Evolutionary conservation across 2,888 invertebrate species (phyloP), one percentile per base, ranked within the genome.

Genomic region (Drosophila diplacantha): DNA sequence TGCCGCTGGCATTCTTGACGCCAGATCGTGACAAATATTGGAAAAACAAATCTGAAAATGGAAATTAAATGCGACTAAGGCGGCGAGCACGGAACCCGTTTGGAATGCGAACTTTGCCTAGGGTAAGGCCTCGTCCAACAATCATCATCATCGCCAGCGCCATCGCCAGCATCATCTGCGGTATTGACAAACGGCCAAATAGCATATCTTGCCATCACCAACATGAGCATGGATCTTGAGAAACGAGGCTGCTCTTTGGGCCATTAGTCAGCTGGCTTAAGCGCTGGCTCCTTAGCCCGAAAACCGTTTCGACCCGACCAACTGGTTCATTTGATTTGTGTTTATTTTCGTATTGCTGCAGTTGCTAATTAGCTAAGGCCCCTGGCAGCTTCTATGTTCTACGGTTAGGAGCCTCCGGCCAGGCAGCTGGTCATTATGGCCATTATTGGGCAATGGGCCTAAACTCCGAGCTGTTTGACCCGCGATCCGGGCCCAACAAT

Each of bases 401-500:
- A 47, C 29, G 44, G 38, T 14, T 20, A 41, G 24, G 41, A 47
- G 58, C 63, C 63, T 56, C 34, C 14, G 58, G 63, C 58, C 63
- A 57, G 68, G 58, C 63, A 63, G 63, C 63, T 63, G 61, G 66
- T 37, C 62, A 63, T 65, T 65, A 44, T 22, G 43, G 29, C 47
- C 32, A 31, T 31, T 20, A 64, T 64, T 64, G 68, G 31, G 64
- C 64, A 64, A 68, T 50, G 60, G 69, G 67, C 51, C 63, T 49
- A 47, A 71, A 47, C 38, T 51, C 32, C 34, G 16, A 14, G 56
- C 47, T 14, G 58, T 58, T 46, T 63, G 82, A 56, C 31, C 62
- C 73, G 82, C 80, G 84, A 82, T 76, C 74, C 84, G 68, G 73
- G 64, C 51, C 49, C 76, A 56, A 71, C 76, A 82, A 77, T 82